Evolutionary conservation across 37 sponge, comb jelly and placozoan genomes (phyloP).

Genomic region (Dysidea cf. avara): DNA sequence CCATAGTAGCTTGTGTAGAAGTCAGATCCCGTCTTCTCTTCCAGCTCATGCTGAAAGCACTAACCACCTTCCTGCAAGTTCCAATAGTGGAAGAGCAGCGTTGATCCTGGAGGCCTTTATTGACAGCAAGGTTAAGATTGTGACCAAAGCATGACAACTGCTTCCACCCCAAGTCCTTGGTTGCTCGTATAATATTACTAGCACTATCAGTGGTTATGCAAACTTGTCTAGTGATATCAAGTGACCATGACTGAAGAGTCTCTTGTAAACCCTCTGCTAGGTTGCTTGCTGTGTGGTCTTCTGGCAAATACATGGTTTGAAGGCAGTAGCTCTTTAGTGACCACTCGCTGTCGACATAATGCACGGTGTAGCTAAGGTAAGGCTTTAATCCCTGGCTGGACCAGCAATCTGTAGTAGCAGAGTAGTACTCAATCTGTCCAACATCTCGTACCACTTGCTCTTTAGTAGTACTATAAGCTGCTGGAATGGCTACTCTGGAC

Average conservation of each 20-base stretch:
- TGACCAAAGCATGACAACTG: conserved; percentile 45
- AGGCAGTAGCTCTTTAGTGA: conserved; percentile 5
- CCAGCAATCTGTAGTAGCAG: conserved; percentile 43
- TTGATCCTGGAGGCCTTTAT: conserved; percentile 1
- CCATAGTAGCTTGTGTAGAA: conserved; percentile 6
- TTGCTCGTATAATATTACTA: conserved; percentile 21
- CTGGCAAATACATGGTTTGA: conserved; percentile 29
- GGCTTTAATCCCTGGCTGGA: conserved; percentile 34
- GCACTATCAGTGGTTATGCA: conserved; percentile 49
- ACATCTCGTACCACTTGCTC: conserved; percentile 17
- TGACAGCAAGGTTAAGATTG: conserved; percentile 37
- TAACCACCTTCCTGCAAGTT: conserved; percentile 14
- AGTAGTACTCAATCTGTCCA: neutral
- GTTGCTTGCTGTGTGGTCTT: conserved; percentile 38
- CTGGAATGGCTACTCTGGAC: conserved; percentile 28
- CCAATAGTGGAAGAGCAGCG: conserved; percentile 14
- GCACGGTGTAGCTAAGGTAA: conserved; percentile 39
- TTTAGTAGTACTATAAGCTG: conserved; percentile 8
- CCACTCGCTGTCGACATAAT: conserved; percentile 22
- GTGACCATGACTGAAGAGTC: conserved; percentile 17
- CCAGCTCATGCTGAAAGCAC: conserved; percentile 27
- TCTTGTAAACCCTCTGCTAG: conserved; percentile 21
- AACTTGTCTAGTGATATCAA: conserved; percentile 10
- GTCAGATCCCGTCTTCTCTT: conserved; percentile 23
- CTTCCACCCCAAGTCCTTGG: neutral